Base-by-base conservation (phyloP, 2,888 invertebrate genomes). In the Drosophila conformis region DNA sequence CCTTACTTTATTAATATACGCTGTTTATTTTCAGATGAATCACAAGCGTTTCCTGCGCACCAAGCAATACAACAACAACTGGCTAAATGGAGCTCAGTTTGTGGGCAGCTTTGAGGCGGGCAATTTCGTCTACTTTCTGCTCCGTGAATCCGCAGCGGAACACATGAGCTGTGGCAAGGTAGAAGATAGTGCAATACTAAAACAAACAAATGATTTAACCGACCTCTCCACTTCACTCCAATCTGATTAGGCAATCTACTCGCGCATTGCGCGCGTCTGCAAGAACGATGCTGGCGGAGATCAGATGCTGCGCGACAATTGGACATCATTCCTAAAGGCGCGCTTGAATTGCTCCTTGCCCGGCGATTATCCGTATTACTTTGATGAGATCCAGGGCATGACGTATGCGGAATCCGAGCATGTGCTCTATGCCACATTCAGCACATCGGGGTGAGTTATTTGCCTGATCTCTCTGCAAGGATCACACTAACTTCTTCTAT, bases 121-220 rank as follows among this genome's bases (percentile, higher is more conserved):
- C 57, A 95, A 95, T 83, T 97, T 96, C 92, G 96, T 98, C 0
- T 99, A 98, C 92, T 98, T 98, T 93, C 95, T 99, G 76, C 98
- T 98, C 92, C 95, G 98, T 68, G 98, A 99, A 93, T 95, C 96
- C 25, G 98, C 98, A 21, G 96, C 98, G 18, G 98, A 99, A 93
- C 97, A 96, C 92, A 97, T 98, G 92, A 98, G 97, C 91, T 98
- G 98, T 92, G 98, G 98, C 83, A 98, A 98, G 95, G 98, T 97
- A 93, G 91, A 83, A 38, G 5, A 7, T 21, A 15, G 13, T 11
- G 10, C 6, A 25, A 21, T 13, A 2, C 25, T 18, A 25, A 46
- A 15, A 13, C 18, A 21, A 18, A 10, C 6, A 38, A 2, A 25
- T 4, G 11, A 33, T 29, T 27, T 33, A 7, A 27, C 4, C 31